Evolutionary conservation across 2,888 invertebrate genomes (phyloP).

Genomic region (Temnothorax unifasciatus): DNA sequence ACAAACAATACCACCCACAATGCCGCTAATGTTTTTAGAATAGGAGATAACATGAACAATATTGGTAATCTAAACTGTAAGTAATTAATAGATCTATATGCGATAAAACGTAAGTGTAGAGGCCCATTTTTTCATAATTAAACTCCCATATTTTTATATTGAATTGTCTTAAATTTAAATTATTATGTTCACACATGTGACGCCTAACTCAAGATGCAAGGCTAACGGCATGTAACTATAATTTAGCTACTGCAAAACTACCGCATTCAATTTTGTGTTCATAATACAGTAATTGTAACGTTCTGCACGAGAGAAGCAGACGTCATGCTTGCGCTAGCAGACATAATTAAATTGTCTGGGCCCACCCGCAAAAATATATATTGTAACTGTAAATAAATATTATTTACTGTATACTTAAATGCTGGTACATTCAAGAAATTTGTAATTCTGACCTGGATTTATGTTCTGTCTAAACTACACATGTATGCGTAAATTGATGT

Average conservation of each 20-base stretch:
- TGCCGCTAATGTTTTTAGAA: slow-evolving; percentile 75
- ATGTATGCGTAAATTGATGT: slow-evolving; percentile 62
- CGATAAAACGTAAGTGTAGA: slow-evolving; percentile 71
- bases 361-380: slow-evolving; percentile 71
- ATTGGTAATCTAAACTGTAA: slow-evolving; percentile 82
- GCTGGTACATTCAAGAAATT: slow-evolving; percentile 66
- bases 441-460: slow-evolving; percentile 63
- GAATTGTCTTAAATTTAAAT: slow-evolving; percentile 54
- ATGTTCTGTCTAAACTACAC: slow-evolving; percentile 53
- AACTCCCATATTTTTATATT: slow-evolving; percentile 69
- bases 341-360: slow-evolving; percentile 67
- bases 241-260: slow-evolving; percentile 36
- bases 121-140: slow-evolving; percentile 59
- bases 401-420: slow-evolving; percentile 81
- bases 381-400: slow-evolving; percentile 84
- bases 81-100: slow-evolving; percentile 79
- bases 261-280: slow-evolving; percentile 46
- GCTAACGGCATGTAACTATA: slow-evolving; percentile 6
- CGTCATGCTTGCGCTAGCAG: neutral
- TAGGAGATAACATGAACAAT: slow-evolving; percentile 80
- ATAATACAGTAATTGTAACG: slow-evolving; percentile 26
- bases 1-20: slow-evolving; percentile 66
- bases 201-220: slow-evolving; percentile 1
- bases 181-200: slow-evolving; percentile 35
- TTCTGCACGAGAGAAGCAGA: slow-evolving; percentile 47